Percentiles rank a stretch among this genome's conserved stretches.
Conservation (phyloP, 2,888 invertebrate genomes). For the Mongoloraphidia duomilia region DNA sequence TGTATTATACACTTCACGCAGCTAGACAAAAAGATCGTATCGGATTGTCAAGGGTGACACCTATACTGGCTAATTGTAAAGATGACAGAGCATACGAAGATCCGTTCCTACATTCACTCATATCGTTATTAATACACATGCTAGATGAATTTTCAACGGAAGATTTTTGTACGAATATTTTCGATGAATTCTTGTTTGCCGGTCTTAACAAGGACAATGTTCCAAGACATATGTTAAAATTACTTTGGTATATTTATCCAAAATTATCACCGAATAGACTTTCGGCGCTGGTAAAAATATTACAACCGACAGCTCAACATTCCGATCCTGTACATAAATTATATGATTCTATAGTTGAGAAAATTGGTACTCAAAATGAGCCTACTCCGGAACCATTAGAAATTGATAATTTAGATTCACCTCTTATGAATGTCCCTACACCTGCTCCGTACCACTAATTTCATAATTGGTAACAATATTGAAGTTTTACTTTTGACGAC, state of each 20-base stretch:
- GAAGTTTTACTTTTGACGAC: not conserved
- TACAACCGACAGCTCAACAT: conserved; percentile 64
- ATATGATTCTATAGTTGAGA: conserved; percentile 63
- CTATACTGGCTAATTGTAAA: conserved; percentile 79
- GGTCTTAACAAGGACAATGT: conserved; percentile 83
- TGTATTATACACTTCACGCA: conserved; percentile 88
- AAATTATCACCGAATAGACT: conserved; percentile 68
- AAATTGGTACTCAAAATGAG: conserved; percentile 58
- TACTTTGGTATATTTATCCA: conserved; percentile 81
- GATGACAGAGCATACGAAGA: conserved; percentile 89
- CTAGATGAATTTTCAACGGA: conserved; percentile 86
- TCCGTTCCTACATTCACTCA: conserved; percentile 85
- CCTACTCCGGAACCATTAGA: conserved; percentile 42
- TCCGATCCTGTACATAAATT: conserved; percentile 71
- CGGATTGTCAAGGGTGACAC: conserved; percentile 72
- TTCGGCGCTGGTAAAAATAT: conserved; percentile 65
- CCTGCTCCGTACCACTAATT: conserved; percentile 53
- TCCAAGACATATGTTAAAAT: conserved; percentile 74
- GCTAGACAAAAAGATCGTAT: conserved; percentile 68
- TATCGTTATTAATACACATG: conserved; percentile 72
- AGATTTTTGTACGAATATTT: conserved; percentile 88
- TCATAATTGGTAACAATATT: conserved; percentile 3
- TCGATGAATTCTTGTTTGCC: conserved; percentile 91
- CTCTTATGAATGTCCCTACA: conserved; percentile 71
- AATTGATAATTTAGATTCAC: conserved; percentile 66